Evolutionary conservation across 2,888 invertebrate genomes (phyloP), one percentile per base, ranked within the genome.

Genomic region (Polydesmus complanatus): DNA sequence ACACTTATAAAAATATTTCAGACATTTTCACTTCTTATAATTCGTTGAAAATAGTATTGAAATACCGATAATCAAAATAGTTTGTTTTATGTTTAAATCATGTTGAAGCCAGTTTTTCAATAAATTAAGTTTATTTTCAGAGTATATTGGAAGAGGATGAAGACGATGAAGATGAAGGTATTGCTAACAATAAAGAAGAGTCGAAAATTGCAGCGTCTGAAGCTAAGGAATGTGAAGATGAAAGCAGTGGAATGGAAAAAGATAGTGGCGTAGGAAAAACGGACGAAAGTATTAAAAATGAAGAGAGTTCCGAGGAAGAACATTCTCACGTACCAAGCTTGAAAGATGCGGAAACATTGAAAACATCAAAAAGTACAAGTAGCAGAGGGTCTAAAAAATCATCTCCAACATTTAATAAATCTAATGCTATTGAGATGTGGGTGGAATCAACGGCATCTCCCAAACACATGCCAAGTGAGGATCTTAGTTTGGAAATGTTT

Each of bases 231-330:
- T 8, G 26, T 11, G 27, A 18, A n/a, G 59, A 52, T 18, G 48
- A 19, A 11, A 8, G 3, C 27, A 23, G 14, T 14, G 19, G 26
- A 8, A 71, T 71, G 55, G 72, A 73, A 63, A 73, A 73, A 65
- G 73, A 73, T 66, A 73, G 73, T 58, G 73, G 73, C 22, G 72
- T 73, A 1, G 73, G 72, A 2, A 66, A 71, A 5, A 73, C 73
- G 1, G 73, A 73, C 61, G 73, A 73, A 61, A 71, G 70, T 64
- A 72, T 72, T 1, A 68, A 68, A 60, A 73, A 73, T 64, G 72
- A 73, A 55, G 73, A 73, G 61, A 56, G 56, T 26, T 56, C 56
- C 11, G 52, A 58, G 27, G 51, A 50, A 22, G 51, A 50, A 25
- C n/a, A n/a, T n/a, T n/a, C n/a, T n/a, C n/a, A n/a, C n/a, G n/a